Conservation (phyloP, 2,888 invertebrate genomes). For the Lomographa bimaculata region DNA sequence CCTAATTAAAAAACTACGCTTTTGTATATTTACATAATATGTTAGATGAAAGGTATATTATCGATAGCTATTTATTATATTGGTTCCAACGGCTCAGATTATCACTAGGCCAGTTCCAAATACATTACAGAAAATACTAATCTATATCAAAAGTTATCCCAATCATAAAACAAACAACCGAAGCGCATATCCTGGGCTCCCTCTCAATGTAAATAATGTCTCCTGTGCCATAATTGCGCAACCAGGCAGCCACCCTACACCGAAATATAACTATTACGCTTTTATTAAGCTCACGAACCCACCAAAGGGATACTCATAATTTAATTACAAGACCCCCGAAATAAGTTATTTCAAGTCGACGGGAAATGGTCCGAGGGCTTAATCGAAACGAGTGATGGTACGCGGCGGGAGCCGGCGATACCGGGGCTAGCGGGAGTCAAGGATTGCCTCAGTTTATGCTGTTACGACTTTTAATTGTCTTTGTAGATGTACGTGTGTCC, state of each 20-base stretch:
- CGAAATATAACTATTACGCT: conserved; percentile 77
- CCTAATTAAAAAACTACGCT: too few species aligned
- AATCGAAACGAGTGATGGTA: conserved; percentile 42
- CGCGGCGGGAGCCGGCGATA: conserved; percentile 3
- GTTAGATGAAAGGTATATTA: too few species aligned
- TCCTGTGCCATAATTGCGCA: conserved; percentile 41
- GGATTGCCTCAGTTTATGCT: conserved; percentile 26
- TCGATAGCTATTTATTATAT: too few species aligned
- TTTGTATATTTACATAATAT: too few species aligned
- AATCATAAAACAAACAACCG: conserved; percentile 17
- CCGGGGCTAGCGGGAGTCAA: conserved; percentile 29
- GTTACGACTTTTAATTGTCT: conserved; percentile 33
- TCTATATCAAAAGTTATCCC: conserved; percentile 6
- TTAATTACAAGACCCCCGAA: conserved; percentile 71
- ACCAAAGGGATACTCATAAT: conserved; percentile 77
- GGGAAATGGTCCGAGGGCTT: conserved; percentile 49
- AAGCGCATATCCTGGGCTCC: conserved; percentile 28
- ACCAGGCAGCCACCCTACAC: conserved; percentile 59
- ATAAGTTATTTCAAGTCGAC: conserved; percentile 60
- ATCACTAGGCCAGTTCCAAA: too few species aligned
- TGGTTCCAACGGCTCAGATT: too few species aligned
- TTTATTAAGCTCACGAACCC: conserved; percentile 75
- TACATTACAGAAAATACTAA: too few species aligned
- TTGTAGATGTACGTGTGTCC: conserved; percentile 7
- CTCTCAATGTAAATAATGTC: conserved; percentile 45